Evolutionary conservation across 23 tunicate species (phyloP).

Genomic region (Phallusia fumigata): DNA sequence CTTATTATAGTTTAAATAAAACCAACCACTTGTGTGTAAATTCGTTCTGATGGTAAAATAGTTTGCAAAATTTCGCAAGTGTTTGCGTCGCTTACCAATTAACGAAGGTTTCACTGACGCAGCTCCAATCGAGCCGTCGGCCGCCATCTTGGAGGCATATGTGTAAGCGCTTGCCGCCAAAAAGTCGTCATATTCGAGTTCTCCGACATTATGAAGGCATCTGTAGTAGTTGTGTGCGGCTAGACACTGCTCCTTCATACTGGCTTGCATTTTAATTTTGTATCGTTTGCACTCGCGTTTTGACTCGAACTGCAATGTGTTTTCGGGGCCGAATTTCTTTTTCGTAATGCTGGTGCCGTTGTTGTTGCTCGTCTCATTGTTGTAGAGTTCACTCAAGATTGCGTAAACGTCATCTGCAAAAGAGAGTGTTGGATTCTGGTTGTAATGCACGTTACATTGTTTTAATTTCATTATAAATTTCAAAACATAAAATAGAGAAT

Average conservation of each 20-base stretch:
- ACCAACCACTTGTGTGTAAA: no score
- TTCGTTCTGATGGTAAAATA: no score
- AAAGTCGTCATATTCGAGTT: background rate
- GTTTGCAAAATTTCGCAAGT: no score
- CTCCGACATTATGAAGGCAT: background rate
- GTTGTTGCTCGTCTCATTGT: background rate
- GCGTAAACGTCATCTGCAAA: background rate
- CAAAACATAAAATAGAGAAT: no score
- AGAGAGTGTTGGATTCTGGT: no score
- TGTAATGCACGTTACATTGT: no score
- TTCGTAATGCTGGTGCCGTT: background rate
- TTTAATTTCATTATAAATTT: no score
- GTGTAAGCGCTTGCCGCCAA: background rate
- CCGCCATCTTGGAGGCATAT: background rate
- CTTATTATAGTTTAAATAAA: no score
- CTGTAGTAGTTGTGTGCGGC: conserved; percentile 11
- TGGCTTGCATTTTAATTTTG: background rate
- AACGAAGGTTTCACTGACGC: background rate
- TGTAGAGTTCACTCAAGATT: background rate
- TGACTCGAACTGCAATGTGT: background rate
- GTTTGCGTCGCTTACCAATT: background rate
- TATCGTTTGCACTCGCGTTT: background rate
- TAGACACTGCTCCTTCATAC: background rate
- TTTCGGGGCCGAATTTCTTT: background rate
- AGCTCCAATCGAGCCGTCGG: background rate